A percentile compares a stretch with the other conserved stretches of the same genome.
These are phyloP conservation scores for Gandaritis pyraliata DNA, from an alignment of 2,888 invertebrate genomes.

Conservation along the genomic window DNA sequence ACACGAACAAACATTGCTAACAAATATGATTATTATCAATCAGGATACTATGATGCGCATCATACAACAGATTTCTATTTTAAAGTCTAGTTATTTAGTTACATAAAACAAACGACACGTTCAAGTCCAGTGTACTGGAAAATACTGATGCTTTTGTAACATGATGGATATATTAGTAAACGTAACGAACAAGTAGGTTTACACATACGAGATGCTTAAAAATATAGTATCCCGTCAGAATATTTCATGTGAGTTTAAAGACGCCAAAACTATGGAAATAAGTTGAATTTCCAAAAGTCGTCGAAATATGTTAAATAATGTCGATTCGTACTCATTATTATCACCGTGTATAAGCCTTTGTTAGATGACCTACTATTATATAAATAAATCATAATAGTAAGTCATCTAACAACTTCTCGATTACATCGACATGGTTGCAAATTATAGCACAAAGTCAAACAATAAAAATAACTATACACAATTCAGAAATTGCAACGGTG, in stretches of 20 bases:
- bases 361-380: too few species aligned
- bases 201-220: too few species aligned
- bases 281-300: too few species aligned
- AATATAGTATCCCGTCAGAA: too few species aligned
- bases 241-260: too few species aligned
- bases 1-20: constrained; percentile 1
- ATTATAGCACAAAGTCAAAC: neutral
- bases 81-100: neutral
- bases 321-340: too few species aligned
- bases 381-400: neutral
- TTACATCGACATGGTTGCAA: neutral
- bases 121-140: neutral
- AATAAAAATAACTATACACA: too few species aligned
- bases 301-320: too few species aligned
- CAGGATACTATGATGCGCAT: neutral
- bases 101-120: neutral
- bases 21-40: neutral
- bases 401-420: neutral
- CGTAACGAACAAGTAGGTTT: too few species aligned
- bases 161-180: neutral
- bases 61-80: neutral
- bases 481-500: too few species aligned
- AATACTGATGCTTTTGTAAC: neutral
- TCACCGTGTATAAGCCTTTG: too few species aligned
- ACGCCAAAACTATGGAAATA: too few species aligned